Percentiles rank a stretch among this genome's conserved stretches.
These are phyloP conservation scores for Anthophora plumipes DNA, from an alignment of 2,888 invertebrate species.

Conservation along the genomic window DNA sequence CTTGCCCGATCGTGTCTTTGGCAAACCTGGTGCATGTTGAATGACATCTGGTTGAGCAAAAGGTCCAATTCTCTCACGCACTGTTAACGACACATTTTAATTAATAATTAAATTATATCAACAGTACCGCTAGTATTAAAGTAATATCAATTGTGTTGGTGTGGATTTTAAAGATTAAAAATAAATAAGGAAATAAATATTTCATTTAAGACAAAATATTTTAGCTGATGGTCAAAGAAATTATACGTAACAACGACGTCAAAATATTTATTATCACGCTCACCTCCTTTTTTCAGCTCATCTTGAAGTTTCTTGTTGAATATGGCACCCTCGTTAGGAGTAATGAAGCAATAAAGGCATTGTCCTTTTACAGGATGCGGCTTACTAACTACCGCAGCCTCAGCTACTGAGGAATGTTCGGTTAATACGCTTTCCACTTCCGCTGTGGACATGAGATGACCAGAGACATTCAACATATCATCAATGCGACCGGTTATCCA, in stretches of 20 bases:
- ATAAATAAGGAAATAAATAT: background rate
- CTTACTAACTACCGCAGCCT: constrained; percentile 98
- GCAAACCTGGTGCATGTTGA: constrained; percentile 96
- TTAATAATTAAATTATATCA: background rate
- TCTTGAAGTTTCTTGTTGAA: constrained; percentile 90
- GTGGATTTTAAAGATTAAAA: no score
- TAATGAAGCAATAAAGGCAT: constrained; percentile 98
- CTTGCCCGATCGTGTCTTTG: constrained; percentile 99
- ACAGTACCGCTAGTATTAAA: background rate
- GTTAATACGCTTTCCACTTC: constrained; percentile 95
- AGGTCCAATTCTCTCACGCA: constrained; percentile 96
- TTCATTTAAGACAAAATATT: background rate
- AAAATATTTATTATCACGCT: background rate
- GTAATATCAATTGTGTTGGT: no score
- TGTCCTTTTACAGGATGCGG: constrained; percentile 98
- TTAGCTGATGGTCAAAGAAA: background rate
- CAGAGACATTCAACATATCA: constrained; percentile 99
- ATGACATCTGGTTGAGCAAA: constrained; percentile 98
- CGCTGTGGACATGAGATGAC: constrained; percentile 98
- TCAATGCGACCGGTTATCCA: constrained; percentile 99
- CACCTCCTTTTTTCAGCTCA: constrained; percentile 89
- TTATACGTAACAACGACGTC: background rate
- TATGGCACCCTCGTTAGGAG: constrained; percentile 91
- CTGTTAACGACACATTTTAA: constrained; percentile 83
- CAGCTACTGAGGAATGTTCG: constrained; percentile 92